These are phyloP conservation scores for Scaptomyza parva DNA, from an alignment of 2,888 invertebrate species.

Conservation along the genomic window DNA sequence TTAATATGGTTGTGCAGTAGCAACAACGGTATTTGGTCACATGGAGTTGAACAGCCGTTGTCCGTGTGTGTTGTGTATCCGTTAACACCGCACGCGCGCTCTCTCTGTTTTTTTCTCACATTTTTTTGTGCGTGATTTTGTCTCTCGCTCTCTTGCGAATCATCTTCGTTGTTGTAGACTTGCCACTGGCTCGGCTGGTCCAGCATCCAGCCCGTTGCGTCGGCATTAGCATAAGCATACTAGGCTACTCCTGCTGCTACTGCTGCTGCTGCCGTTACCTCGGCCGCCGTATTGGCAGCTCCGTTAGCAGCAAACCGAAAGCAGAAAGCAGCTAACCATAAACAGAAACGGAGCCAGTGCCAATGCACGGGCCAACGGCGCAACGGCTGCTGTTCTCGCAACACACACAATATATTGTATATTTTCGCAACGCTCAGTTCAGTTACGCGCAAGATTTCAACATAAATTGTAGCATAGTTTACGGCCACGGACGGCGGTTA, in stretches of 20 bases:
- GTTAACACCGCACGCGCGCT: conserved; percentile 47
- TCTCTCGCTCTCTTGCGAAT: conserved; percentile 4
- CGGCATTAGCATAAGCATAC: conserved; percentile 47
- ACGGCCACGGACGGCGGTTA: conserved; percentile 56
- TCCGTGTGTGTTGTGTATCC: conserved; percentile 33
- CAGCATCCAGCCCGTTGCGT: conserved; percentile 29
- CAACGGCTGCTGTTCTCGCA: conserved; percentile 47
- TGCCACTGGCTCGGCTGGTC: conserved; percentile 49
- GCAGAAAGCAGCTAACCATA: conserved; percentile 42
- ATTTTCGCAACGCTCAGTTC: conserved; percentile 46
- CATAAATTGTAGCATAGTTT: conserved; percentile 71
- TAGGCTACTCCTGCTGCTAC: conserved; percentile 31
- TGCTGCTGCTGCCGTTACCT: not conserved
- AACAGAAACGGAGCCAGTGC: conserved; percentile 62
- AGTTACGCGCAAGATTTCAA: conserved; percentile 81
- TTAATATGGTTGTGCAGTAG: conserved; percentile 10
- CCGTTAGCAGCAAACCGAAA: conserved; percentile 23
- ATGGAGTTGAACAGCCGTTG: conserved; percentile 28
- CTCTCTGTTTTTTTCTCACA: not conserved
- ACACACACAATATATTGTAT: conserved; percentile 3
- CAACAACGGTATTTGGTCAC: conserved; percentile 10
- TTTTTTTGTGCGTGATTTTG: not conserved
- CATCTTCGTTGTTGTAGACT: conserved; percentile 55
- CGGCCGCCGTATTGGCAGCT: conserved; percentile 21
- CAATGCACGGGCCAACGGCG: conserved; percentile 61